These are phyloP conservation scores for Mactromeris polynyma DNA, from an alignment of 2,888 invertebrate species.

Conservation along the genomic window DNA sequence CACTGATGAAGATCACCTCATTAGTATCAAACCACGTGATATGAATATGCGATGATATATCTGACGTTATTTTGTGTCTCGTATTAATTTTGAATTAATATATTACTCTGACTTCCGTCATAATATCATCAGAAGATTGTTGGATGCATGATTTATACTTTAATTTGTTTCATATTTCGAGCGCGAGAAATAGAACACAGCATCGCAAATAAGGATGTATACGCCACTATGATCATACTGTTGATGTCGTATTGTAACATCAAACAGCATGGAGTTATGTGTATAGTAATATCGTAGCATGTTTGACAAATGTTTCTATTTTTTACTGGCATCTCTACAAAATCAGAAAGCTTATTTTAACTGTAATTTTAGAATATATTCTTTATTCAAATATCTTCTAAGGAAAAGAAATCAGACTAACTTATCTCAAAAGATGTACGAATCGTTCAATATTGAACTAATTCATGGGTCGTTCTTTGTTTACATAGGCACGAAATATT, in stretches of 20 bases:
- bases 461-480: too few relatives aligned
- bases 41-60: background rate
- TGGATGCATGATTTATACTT: too few relatives aligned
- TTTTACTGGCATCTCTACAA: too few relatives aligned
- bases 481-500: too few relatives aligned
- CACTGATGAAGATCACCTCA: background rate
- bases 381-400: too few relatives aligned
- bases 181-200: background rate
- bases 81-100: background rate
- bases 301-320: background rate
- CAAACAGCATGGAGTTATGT: background rate
- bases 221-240: background rate
- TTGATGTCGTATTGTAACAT: background rate
- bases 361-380: too few relatives aligned
- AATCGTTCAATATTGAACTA: too few relatives aligned
- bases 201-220: background rate
- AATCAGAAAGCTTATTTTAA: too few relatives aligned
- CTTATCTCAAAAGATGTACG: too few relatives aligned
- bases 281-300: background rate
- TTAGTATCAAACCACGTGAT: background rate
- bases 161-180: too few relatives aligned
- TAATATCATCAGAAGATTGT: background rate
- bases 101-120: background rate
- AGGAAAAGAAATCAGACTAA: too few relatives aligned
- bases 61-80: background rate